Evolutionary conservation across 2,113 vertebrate genomes (phyloP).

Genomic region (Trogon melanurus): DNA sequence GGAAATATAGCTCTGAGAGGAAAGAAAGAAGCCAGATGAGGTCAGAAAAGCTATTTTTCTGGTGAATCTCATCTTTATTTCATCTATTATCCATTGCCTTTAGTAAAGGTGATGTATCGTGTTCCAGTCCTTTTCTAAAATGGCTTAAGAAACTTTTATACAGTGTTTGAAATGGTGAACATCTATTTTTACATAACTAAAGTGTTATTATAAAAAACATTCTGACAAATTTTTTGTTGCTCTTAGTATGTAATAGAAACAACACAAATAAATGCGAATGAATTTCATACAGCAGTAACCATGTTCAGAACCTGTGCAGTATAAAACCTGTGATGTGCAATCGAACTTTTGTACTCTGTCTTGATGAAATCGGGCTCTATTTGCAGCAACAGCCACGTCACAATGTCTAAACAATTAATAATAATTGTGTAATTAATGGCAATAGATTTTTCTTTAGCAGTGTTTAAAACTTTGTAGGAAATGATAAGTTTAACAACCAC

Average conservation of each 20-base stretch:
- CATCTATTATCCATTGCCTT: not conserved
- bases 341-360: not conserved
- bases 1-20: not conserved
- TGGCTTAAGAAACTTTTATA: not conserved
- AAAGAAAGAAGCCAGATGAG: constrained; percentile 13
- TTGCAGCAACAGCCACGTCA: not conserved
- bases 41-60: constrained; percentile 41
- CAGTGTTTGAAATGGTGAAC: not conserved
- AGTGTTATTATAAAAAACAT: not conserved
- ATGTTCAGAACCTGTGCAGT: rapidly evolving
- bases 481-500: not conserved
- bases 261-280: not conserved
- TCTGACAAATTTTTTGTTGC: not conserved
- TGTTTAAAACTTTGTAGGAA: not conserved
- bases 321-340: not conserved
- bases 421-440: not conserved
- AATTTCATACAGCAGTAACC: not conserved
- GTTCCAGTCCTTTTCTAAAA: not conserved
- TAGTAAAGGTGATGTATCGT: not conserved
- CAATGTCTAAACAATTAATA: not conserved
- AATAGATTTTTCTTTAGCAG: not conserved
- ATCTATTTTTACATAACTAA: not conserved
- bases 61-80: constrained; percentile 36
- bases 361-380: not conserved
- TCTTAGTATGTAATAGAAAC: not conserved